phyloP scores from a whole-genome alignment of 2,797 vertebrate species.

The Acrossocheilus wenchowensis region DNA sequence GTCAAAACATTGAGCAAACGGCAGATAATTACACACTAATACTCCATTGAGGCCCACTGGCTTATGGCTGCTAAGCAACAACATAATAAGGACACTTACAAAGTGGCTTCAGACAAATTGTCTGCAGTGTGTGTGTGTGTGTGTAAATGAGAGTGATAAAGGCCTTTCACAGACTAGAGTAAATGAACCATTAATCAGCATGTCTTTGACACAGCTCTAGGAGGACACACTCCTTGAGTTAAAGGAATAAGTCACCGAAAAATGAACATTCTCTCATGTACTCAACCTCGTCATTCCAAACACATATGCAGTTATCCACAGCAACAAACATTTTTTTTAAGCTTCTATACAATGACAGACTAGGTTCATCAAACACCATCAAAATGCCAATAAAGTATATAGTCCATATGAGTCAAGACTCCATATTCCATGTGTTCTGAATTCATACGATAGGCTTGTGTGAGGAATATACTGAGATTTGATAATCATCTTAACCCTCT shows the following conservation, averaged over 20 bases:
- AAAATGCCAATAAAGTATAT: background rate
- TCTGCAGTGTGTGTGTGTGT: slow-evolving; percentile 26
- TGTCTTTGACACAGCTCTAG: slow-evolving; percentile 30
- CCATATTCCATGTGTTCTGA: background rate
- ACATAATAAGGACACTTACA: slow-evolving; percentile 54
- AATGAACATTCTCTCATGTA: background rate
- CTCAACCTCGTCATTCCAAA: background rate
- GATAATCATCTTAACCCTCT: background rate
- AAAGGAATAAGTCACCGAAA: background rate
- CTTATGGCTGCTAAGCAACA: slow-evolving; percentile 58
- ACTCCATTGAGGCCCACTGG: slow-evolving; percentile 44
- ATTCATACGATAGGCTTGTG: background rate
- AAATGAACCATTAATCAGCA: slow-evolving; percentile 53
- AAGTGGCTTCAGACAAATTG: slow-evolving; percentile 54
- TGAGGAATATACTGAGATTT: background rate
- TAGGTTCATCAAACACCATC: background rate
- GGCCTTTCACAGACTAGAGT: slow-evolving; percentile 41
- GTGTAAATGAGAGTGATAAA: slow-evolving; percentile 46
- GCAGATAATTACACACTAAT: slow-evolving; percentile 54
- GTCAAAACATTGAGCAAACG: slow-evolving; percentile 50
- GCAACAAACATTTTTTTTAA: background rate
- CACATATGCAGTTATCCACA: background rate
- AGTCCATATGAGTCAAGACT: background rate
- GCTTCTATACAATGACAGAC: background rate
- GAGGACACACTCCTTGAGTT: slow-evolving; percentile 20